Conservation (phyloP, 2,797 vertebrate genomes). For the Mallotus villosus region DNA sequence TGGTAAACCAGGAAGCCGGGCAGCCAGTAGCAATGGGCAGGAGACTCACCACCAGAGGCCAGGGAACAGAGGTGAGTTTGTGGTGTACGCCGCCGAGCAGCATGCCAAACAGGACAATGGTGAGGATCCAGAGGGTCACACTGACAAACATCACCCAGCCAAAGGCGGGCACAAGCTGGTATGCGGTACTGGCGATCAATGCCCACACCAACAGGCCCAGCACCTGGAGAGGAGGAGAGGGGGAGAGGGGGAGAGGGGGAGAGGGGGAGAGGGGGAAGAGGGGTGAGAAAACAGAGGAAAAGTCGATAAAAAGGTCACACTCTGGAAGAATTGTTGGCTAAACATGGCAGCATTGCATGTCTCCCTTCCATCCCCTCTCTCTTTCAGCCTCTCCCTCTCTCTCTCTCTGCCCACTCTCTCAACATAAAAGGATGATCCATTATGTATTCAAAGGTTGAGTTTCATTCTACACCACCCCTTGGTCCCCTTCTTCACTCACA, state of each 20-base stretch:
- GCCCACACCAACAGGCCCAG: slow-evolving; percentile 89
- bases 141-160: slow-evolving; percentile 94
- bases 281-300: neutral
- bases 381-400: neutral
- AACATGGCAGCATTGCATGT: neutral
- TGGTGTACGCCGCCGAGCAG: slow-evolving; percentile 74
- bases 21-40: too few species aligned
- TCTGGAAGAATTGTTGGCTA: neutral
- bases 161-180: slow-evolving; percentile 53
- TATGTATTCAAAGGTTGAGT: slow-evolving; percentile 1
- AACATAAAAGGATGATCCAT: neutral
- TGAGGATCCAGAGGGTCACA: slow-evolving; percentile 86
- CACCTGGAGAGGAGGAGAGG: neutral
- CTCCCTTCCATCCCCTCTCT: too few species aligned
- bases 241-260: neutral
- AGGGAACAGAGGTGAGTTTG: slow-evolving; percentile 76
- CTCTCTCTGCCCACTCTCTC: neutral
- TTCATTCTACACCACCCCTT: neutral
- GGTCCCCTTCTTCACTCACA: too few species aligned
- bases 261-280: neutral
- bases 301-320: neutral
- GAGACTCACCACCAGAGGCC: slow-evolving; percentile 83
- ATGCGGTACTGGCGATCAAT: slow-evolving; percentile 73
- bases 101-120: slow-evolving; percentile 77
- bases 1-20: neutral